Evolutionary conservation across 2,888 invertebrate genomes (phyloP), one percentile per base, ranked within the genome.

Genomic region (Meganola albula): DNA sequence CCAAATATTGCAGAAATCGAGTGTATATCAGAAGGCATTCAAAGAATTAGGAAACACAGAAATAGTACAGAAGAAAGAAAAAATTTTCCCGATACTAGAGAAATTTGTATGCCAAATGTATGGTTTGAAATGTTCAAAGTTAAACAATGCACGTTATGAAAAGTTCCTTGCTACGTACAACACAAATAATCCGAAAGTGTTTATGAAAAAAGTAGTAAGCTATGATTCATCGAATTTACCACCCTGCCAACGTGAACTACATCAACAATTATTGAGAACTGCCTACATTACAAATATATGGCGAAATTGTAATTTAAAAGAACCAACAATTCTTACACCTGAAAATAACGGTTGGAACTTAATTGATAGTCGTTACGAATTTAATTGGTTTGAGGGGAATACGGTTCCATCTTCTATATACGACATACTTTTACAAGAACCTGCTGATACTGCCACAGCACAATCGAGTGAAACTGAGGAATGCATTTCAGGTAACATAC

Each of bases 291-390:
- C 24, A 31, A 31, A 34, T 34, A 39, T 39, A 9, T 39, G 31
- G 31, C 12, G 31, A 31, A 34, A 31, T 31, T 11, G 28, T 31
- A 4, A 31, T 20, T 35, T 27, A 35, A 35, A 34, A 25, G 22
- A 20, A 11, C 34, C 34, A 34, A 39, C 22, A 24, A 14, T 34
- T 34, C 24, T 28, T 34, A 38, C 10, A 24, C 34, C 34, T 34
- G 34, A 39, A 41, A 14, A 41, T 34, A 31, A 34, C 13, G 30
- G 34, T 38, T 38, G 34, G 34, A 30, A 34, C 31, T 38, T 38
- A 38, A 34, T 31, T 12, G 38, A 35, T 31, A 7, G 30, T 13
- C 9, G 27, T 8, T 33, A 25, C 8, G 12, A 24, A 10, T 29
- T 31, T 31, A 33, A 33, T 37, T 29, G 33, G 33, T 37, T 33